Percentiles rank a stretch among this genome's conserved stretches.
These are phyloP conservation scores for Corydoras maculifer DNA, from an alignment of 2,113 vertebrate species.

Conservation along the genomic window DNA sequence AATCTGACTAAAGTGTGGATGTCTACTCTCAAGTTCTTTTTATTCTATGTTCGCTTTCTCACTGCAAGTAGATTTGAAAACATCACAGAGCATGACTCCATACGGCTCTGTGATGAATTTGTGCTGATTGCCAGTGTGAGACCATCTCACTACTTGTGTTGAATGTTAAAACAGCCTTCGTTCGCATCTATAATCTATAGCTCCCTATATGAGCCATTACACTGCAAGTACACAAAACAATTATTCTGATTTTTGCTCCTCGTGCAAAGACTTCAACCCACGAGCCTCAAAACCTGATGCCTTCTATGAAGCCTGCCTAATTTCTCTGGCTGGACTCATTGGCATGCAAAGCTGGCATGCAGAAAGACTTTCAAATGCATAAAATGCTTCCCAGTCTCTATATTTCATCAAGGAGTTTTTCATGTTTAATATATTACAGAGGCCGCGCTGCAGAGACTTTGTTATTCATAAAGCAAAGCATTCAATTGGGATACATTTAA, in stretches of 20 bases:
- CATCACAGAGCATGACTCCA: background rate
- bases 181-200: background rate
- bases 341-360: constrained; percentile 87
- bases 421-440: constrained; percentile 99
- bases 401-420: constrained; percentile 98
- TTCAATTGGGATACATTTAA: constrained; percentile 87
- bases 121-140: background rate
- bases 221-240: background rate
- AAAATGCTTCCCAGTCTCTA: constrained; percentile 89
- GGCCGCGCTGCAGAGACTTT: constrained; percentile 92
- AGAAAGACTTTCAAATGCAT: constrained; percentile 96
- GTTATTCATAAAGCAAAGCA: constrained; percentile 97
- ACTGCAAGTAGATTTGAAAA: constrained; percentile 80
- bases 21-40: constrained; percentile 6
- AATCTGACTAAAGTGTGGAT: constrained; percentile 14
- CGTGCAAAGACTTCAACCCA: constrained; percentile 5
- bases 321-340: constrained; percentile 72
- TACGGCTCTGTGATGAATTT: background rate
- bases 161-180: background rate
- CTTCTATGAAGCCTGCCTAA: constrained; percentile 63
- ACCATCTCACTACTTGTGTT: background rate
- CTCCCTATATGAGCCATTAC: background rate
- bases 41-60: constrained; percentile 74
- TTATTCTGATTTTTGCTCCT: constrained; percentile 9
- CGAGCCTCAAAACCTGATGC: constrained; percentile 79